These are phyloP conservation scores for Oryzias sinensis DNA, from an alignment of 2,797 vertebrate species.

Conservation along the genomic window DNA sequence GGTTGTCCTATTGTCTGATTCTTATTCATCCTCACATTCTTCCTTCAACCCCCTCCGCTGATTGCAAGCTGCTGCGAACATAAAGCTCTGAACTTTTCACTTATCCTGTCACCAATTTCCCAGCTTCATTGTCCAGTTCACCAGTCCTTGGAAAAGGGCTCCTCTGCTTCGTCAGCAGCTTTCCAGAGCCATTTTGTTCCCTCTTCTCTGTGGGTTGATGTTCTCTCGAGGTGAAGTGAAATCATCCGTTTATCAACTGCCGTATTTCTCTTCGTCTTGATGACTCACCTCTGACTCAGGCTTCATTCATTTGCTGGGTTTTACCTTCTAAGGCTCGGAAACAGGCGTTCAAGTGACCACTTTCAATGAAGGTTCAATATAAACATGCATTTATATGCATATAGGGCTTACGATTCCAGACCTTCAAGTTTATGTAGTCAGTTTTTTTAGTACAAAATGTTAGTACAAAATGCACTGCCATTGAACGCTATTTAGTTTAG, in stretches of 20 bases:
- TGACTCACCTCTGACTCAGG: too few species aligned
- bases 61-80: constrained; percentile 56
- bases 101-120: constrained; percentile 46
- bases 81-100: constrained; percentile 34
- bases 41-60: constrained; percentile 29
- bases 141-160: constrained; percentile 19
- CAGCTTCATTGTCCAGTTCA: constrained; percentile 22
- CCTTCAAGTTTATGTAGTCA: too few species aligned
- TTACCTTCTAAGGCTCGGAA: too few species aligned
- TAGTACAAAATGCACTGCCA: too few species aligned
- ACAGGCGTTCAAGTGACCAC: too few species aligned
- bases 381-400: too few species aligned
- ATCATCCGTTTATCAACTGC: constrained; percentile 15
- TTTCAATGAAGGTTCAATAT: too few species aligned
- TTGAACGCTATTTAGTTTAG: too few species aligned
- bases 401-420: too few species aligned
- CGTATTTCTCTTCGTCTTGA: neutral
- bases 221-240: constrained; percentile 14
- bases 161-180: constrained; percentile 13
- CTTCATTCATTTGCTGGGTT: too few species aligned
- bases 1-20: constrained; percentile 32
- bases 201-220: constrained; percentile 13
- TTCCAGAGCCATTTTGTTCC: constrained; percentile 22
- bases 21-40: constrained; percentile 37
- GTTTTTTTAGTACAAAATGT: too few species aligned